Evolutionary conservation across 2,888 invertebrate genomes (phyloP).

Genomic region (Sacculina carcini): DNA sequence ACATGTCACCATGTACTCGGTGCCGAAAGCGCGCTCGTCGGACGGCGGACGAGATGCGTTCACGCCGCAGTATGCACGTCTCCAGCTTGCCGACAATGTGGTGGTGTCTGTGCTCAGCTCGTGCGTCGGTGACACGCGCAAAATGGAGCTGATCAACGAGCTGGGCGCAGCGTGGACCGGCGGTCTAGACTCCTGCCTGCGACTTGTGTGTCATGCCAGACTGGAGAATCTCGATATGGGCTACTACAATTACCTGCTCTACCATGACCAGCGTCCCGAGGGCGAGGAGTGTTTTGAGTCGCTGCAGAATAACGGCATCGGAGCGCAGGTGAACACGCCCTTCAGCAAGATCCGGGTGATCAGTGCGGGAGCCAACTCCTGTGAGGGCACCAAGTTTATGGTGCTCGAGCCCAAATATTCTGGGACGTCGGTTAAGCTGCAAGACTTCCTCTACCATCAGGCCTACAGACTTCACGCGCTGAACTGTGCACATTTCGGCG

Average conservation of each 20-base stretch:
- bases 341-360: not conserved
- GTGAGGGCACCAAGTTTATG: constrained; percentile 1
- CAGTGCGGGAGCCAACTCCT: not conserved
- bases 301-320: not conserved
- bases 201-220: not conserved
- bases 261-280: not conserved
- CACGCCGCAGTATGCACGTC: not conserved
- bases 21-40: not conserved
- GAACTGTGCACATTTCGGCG: not conserved
- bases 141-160: constrained; percentile 1
- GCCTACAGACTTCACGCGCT: not conserved
- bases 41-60: not conserved
- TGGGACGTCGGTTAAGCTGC: not conserved
- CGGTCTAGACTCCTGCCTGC: not conserved
- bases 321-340: not conserved
- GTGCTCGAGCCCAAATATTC: not conserved
- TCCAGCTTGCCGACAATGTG: not conserved
- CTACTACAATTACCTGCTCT: not conserved
- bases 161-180: not conserved
- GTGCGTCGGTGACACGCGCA: constrained; percentile 1
- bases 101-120: not conserved
- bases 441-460: not conserved
- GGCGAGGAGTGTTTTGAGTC: constrained; percentile 1
- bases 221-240: not conserved
- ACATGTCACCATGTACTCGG: constrained; percentile 1